phyloP scores from a whole-genome alignment of 2,113 vertebrate genomes.

The Telmatochromis brichardi region DNA sequence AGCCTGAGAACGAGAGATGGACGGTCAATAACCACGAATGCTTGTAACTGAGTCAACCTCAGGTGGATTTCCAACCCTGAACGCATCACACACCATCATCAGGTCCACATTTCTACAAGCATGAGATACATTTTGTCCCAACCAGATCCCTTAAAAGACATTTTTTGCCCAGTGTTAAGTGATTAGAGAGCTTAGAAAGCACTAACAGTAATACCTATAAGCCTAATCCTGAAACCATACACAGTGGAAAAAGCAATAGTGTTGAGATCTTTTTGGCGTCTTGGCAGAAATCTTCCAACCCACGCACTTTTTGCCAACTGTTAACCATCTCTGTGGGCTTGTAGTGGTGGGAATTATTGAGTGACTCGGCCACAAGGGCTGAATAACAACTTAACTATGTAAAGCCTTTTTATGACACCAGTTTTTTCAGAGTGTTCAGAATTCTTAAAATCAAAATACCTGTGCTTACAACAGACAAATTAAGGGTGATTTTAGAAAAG shows the following conservation, averaged over 20 bases:
- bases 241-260: background rate
- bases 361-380: background rate
- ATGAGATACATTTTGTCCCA: background rate
- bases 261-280: background rate
- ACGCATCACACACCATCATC: background rate
- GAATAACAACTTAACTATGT: background rate
- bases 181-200: background rate
- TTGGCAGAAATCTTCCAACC: background rate
- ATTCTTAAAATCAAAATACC: background rate
- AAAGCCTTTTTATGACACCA: background rate
- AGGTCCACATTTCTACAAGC: background rate
- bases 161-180: background rate
- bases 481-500: background rate
- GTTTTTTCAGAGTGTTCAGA: background rate
- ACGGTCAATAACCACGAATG: background rate
- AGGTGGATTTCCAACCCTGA: background rate
- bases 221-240: background rate
- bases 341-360: constrained; percentile 11
- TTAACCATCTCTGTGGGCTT: background rate
- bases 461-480: background rate
- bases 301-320: background rate
- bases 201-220: background rate
- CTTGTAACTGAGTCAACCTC: background rate
- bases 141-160: background rate
- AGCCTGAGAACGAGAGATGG: constrained; percentile 38